Percentiles rank a stretch among this genome's conserved stretches.
These are phyloP conservation scores for Chlamydotis undulata DNA, from an alignment of 2,113 vertebrate genomes.

Conservation along the genomic window DNA sequence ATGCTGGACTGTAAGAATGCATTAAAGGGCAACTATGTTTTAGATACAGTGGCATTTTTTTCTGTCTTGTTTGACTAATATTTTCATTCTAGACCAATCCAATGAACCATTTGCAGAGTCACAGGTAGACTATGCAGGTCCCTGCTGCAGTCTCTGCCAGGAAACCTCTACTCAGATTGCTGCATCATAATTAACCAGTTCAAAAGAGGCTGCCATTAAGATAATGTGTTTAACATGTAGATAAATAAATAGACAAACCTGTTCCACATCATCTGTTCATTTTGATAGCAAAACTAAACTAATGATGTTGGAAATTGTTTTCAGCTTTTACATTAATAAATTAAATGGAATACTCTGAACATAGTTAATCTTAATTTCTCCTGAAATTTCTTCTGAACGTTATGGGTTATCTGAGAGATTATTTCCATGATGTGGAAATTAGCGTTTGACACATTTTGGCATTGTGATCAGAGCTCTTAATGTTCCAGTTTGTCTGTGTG, in stretches of 20 bases:
- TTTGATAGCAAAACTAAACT: background rate
- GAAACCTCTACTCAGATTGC: background rate
- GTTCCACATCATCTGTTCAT: background rate
- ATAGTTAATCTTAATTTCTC: background rate
- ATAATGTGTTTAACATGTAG: background rate
- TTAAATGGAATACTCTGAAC: background rate
- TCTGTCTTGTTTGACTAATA: background rate
- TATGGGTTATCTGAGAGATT: background rate
- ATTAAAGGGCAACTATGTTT: background rate
- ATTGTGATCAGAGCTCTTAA: background rate
- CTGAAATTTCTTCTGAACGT: background rate
- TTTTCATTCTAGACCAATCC: background rate
- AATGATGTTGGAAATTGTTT: background rate
- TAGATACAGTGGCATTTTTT: background rate
- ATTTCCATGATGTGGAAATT: background rate
- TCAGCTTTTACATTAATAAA: background rate
- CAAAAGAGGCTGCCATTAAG: background rate
- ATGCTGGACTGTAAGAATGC: background rate
- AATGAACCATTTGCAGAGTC: background rate
- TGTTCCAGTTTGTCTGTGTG: background rate
- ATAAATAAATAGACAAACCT: background rate
- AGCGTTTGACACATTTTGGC: background rate
- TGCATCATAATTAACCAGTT: background rate
- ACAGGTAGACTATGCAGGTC: background rate
- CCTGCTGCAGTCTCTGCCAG: background rate